Percentiles rank a stretch among this genome's conserved stretches.
phyloP scores from a whole-genome alignment of 2,113 vertebrate genomes.

The Psephotus haematonotus region DNA sequence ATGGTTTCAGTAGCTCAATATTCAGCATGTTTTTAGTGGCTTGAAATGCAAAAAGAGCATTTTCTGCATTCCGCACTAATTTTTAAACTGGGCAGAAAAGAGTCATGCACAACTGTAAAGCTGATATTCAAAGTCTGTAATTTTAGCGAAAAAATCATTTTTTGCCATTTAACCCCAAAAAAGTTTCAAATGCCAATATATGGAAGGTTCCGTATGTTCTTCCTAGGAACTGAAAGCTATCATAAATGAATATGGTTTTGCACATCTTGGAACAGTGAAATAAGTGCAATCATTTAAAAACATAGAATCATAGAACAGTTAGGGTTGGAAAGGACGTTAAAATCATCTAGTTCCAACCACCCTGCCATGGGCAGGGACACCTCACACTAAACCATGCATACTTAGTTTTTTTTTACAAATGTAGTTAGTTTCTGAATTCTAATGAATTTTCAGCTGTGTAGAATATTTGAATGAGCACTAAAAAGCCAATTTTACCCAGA shows the following conservation, averaged over 20 bases:
- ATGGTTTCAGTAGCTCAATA: neutral
- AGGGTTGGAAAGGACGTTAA: too few relatives aligned
- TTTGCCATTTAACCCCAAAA: neutral
- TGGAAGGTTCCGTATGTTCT: neutral
- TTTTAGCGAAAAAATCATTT: neutral
- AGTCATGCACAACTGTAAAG: neutral
- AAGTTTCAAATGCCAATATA: neutral
- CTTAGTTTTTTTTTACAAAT: neutral
- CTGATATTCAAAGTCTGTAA: neutral
- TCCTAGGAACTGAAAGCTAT: neutral
- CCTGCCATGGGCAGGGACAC: too few relatives aligned
- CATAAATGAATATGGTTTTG: neutral
- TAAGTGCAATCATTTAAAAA: neutral
- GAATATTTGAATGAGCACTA: neutral
- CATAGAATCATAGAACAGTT: too few relatives aligned
- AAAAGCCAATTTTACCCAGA: neutral
- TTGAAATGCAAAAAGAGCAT: neutral
- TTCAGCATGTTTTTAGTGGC: neutral
- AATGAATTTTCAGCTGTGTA: neutral
- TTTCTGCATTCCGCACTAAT: neutral
- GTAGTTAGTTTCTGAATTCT: neutral
- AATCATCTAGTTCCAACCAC: too few relatives aligned
- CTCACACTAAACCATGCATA: neutral
- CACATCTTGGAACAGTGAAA: neutral
- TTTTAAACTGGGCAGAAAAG: neutral